Evolutionary conservation across 1,140 invertebrate genomes (phyloP).

Genomic region (Drosophila persimilis): DNA sequence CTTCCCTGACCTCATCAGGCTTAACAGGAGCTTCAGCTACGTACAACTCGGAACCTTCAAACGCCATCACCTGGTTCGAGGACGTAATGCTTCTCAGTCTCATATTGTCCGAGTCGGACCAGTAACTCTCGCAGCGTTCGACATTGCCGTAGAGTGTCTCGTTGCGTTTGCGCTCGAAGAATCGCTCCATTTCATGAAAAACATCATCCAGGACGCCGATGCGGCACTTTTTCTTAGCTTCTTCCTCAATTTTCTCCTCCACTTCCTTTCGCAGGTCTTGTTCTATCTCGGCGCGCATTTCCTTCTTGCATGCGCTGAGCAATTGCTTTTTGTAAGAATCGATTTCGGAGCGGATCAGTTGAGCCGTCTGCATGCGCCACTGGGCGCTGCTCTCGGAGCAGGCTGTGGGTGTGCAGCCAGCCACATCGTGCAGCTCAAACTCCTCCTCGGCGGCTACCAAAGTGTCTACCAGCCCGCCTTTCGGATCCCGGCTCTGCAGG

Average conservation of each 20-base stretch:
- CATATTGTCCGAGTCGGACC: conserved; percentile 23
- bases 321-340: conserved; percentile 56
- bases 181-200: conserved; percentile 56
- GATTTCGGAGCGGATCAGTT: conserved; percentile 47
- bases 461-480: neutral
- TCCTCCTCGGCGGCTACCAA: conserved; percentile 8
- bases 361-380: conserved; percentile 53
- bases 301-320: conserved; percentile 33
- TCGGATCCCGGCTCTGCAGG: neutral
- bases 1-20: neutral
- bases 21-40: neutral
- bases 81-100: conserved; percentile 20
- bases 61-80: neutral
- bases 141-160: conserved; percentile 19
- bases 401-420: conserved; percentile 16
- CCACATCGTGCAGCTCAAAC: conserved; percentile 29
- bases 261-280: conserved; percentile 52
- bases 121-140: conserved; percentile 29
- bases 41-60: neutral
- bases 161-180: conserved; percentile 58
- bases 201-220: conserved; percentile 52
- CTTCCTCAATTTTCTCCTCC: conserved; percentile 18
- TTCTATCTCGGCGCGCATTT: conserved; percentile 63
- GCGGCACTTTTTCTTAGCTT: conserved; percentile 43
- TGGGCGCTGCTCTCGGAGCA: conserved; percentile 53